These are phyloP conservation scores for Sminthurides bifidus DNA, from an alignment of 1,140 invertebrate genomes.

Conservation along the genomic window DNA sequence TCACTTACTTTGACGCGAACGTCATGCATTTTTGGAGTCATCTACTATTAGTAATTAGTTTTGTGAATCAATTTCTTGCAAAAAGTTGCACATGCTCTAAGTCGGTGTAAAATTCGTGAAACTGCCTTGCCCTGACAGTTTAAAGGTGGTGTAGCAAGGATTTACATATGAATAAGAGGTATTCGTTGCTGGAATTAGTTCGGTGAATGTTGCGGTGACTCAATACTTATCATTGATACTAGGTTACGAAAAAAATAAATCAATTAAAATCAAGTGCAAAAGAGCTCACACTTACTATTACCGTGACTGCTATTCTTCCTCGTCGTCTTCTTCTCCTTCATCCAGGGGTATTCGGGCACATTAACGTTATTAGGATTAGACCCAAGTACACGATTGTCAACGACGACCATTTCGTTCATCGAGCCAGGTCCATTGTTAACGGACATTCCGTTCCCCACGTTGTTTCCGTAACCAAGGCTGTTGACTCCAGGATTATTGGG, in stretches of 20 bases:
- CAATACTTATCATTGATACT: not conserved
- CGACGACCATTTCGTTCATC: not conserved
- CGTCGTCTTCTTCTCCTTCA: conserved; percentile 94
- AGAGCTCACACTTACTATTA: conserved; percentile 40
- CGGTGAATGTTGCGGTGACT: not conserved
- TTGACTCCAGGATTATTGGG: conserved; percentile 12
- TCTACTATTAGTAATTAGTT: too few relatives aligned
- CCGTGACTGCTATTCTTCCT: conserved; percentile 78
- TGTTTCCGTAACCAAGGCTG: conserved; percentile 11
- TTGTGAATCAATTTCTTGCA: too few relatives aligned
- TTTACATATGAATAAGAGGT: too few relatives aligned
- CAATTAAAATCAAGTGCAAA: not conserved
- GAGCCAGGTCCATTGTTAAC: conserved; percentile 2
- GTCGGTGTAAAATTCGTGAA: too few relatives aligned
- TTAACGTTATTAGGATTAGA: conserved; percentile 43
- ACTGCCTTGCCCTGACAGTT: too few relatives aligned
- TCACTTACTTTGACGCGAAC: too few relatives aligned
- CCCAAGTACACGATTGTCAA: conserved; percentile 27
- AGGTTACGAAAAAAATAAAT: not conserved
- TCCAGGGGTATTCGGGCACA: conserved; percentile 89
- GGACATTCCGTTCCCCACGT: conserved; percentile 4
- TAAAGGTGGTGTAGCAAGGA: too few relatives aligned
- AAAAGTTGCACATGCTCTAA: too few relatives aligned
- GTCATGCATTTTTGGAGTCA: too few relatives aligned
- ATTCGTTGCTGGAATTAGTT: not conserved